Percentiles rank a stretch among this genome's conserved stretches.
These are phyloP conservation scores for Kradibia gibbosae DNA, from an alignment of 1,140 invertebrate genomes.

Conservation along the genomic window DNA sequence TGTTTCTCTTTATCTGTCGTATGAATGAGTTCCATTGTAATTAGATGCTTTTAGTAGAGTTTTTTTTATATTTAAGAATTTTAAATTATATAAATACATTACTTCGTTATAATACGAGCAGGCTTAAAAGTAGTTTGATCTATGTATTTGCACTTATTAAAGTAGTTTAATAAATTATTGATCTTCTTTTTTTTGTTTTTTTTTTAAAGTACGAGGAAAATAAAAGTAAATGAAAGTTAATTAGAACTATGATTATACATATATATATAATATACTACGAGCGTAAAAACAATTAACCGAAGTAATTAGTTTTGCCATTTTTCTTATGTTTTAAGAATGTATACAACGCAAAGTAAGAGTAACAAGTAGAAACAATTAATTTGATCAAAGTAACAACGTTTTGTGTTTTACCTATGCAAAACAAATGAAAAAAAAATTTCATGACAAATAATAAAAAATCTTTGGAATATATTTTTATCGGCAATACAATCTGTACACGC, in stretches of 20 bases:
- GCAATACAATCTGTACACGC: neutral
- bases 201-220: neutral
- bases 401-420: neutral
- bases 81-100: too few species aligned
- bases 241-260: too few species aligned
- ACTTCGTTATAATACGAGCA: too few species aligned
- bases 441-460: neutral
- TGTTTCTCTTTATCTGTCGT: neutral
- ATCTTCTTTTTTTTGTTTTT: neutral
- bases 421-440: neutral
- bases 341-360: too few species aligned
- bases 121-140: too few species aligned
- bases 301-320: too few species aligned
- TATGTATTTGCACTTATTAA: neutral
- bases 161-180: neutral
- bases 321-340: too few species aligned
- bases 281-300: too few species aligned
- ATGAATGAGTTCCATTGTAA: constrained; percentile 22
- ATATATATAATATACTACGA: too few species aligned
- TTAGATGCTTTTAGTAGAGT: neutral
- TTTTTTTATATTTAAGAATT: too few species aligned
- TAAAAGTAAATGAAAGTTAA: neutral
- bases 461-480: constrained; percentile 16
- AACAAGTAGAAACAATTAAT: too few species aligned
- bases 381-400: neutral